Evolutionary conservation across 2,888 invertebrate genomes (phyloP).

Genomic region (Horisme vitalbata): DNA sequence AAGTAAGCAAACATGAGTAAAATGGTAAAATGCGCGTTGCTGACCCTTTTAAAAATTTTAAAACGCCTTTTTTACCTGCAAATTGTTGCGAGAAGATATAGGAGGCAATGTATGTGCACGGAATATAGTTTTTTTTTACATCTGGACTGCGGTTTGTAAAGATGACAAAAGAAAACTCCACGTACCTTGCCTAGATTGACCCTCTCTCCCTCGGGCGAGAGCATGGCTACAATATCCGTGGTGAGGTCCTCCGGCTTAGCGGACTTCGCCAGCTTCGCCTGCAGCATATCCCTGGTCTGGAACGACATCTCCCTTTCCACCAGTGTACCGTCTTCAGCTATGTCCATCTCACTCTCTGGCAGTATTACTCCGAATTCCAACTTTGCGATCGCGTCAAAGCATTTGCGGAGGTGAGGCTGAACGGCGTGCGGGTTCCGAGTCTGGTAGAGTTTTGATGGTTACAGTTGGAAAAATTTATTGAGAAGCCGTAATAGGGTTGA

Average conservation of each 20-base stretch:
- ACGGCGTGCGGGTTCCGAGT: conserved; percentile 94
- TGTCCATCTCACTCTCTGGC: conserved; percentile 77
- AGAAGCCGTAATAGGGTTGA: no score
- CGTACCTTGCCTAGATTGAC: conserved; percentile 88
- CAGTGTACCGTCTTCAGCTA: conserved; percentile 75
- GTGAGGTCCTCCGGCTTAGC: conserved; percentile 82
- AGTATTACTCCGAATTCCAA: conserved; percentile 88
- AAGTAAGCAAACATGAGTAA: no score
- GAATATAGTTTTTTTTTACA: no score
- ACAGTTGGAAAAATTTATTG: no score
- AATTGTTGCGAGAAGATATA: no score
- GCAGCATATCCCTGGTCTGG: conserved; percentile 62
- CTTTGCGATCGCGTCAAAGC: conserved; percentile 92
- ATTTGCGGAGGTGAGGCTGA: conserved; percentile 94
- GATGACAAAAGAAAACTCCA: no score
- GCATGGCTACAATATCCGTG: conserved; percentile 93
- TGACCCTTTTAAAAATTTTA: no score
- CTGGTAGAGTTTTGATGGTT: no score
- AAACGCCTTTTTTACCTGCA: no score
- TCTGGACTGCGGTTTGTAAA: no score
- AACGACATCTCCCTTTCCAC: conserved; percentile 74
- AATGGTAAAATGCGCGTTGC: no score
- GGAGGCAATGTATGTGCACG: no score
- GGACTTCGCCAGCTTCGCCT: conserved; percentile 65
- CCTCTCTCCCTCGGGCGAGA: conserved; percentile 94